Evolutionary conservation across 2,888 invertebrate genomes (phyloP).

Genomic region (Leucophora obtusa): DNA sequence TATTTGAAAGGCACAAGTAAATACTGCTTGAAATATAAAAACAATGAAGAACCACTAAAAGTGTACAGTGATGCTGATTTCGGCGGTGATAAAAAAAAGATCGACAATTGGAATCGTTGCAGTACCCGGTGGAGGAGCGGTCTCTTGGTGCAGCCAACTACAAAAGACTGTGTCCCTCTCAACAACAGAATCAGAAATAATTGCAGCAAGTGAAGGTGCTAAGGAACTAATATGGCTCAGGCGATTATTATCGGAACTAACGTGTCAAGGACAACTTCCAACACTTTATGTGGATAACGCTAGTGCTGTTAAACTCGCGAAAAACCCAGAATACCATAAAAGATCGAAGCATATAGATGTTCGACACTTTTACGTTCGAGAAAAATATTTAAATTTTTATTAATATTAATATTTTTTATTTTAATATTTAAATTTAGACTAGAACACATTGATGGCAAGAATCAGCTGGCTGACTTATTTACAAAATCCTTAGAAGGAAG

Average conservation of each 20-base stretch:
- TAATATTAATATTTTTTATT: too few species aligned
- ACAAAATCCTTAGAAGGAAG: slow-evolving; percentile 8
- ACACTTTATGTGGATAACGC: slow-evolving; percentile 32
- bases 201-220: slow-evolving; percentile 12
- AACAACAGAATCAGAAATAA: slow-evolving; percentile 22
- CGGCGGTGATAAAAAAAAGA: slow-evolving; percentile 7
- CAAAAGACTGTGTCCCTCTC: slow-evolving; percentile 17
- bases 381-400: slow-evolving; percentile 12
- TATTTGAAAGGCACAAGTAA: slow-evolving; percentile 14
- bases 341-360: slow-evolving; percentile 24
- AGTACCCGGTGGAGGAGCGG: slow-evolving; percentile 4
- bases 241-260: slow-evolving; percentile 5
- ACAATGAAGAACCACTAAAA: background rate
- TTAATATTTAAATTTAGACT: slow-evolving; percentile 11
- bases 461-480: slow-evolving; percentile 21
- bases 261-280: slow-evolving; percentile 1
- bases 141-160: slow-evolving; percentile 11
- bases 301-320: slow-evolving; percentile 22
- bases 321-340: slow-evolving; percentile 28
- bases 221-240: slow-evolving; percentile 19
- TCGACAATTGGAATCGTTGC: slow-evolving; percentile 12
- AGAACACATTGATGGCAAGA: slow-evolving; percentile 8
- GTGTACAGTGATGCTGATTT: slow-evolving; percentile 6
- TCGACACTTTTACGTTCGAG: slow-evolving; percentile 27
- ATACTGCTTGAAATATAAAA: slow-evolving; percentile 17